phyloP scores from a whole-genome alignment of 2,888 invertebrate species.

The Lycophotia porphyrea region DNA sequence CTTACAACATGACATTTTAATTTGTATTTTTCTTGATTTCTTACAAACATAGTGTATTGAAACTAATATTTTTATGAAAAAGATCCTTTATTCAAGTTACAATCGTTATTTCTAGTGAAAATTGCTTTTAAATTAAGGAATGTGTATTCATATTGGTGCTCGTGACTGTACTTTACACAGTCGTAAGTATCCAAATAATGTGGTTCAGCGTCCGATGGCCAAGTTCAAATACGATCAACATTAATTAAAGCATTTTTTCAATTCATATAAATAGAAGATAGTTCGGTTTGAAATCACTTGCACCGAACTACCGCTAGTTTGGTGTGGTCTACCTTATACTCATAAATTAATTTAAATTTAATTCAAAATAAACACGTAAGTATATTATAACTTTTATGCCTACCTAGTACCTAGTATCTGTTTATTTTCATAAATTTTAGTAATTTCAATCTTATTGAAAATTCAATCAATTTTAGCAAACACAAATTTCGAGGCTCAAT shows the following conservation, averaged over 20 bases:
- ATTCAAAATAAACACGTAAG: conserved; percentile 26
- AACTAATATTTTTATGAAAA: neutral
- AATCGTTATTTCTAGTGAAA: too few relatives aligned
- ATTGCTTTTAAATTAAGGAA: neutral
- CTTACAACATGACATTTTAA: too few relatives aligned
- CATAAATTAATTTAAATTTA: neutral
- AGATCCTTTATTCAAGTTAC: too few relatives aligned
- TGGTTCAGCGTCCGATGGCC: conserved; percentile 16
- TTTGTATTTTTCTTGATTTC: too few relatives aligned
- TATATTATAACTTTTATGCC: neutral
- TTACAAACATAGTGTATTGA: neutral
- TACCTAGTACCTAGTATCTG: too few relatives aligned
- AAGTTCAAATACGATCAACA: conserved; percentile 43
- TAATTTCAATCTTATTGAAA: neutral
- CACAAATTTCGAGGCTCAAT: neutral
- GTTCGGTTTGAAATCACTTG: conserved; percentile 17
- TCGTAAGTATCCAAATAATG: neutral
- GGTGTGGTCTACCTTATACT: conserved; percentile 1
- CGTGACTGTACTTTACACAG: neutral
- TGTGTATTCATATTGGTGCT: neutral
- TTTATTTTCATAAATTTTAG: neutral
- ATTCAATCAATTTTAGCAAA: neutral
- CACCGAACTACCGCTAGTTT: neutral
- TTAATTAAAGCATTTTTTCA: conserved; percentile 10
- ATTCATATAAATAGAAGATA: conserved; percentile 41